These are phyloP conservation scores for Oncorhynchus nerka DNA, from an alignment of 2,113 vertebrate species.

Conservation along the genomic window DNA sequence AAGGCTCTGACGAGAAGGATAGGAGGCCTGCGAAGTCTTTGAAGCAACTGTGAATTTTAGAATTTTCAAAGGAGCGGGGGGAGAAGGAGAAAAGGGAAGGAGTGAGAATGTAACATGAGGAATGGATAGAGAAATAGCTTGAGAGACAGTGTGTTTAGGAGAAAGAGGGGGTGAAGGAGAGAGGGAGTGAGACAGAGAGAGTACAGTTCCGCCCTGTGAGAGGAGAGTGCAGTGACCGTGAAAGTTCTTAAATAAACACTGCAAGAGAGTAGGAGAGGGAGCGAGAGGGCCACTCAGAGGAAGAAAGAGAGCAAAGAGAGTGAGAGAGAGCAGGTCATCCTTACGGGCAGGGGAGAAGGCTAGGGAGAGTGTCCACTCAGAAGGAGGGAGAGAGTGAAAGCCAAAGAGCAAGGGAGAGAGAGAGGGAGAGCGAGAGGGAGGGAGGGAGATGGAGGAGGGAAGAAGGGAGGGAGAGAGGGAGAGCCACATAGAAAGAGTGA, in stretches of 20 bases:
- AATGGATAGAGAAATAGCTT: not conserved
- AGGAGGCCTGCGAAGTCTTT: not conserved
- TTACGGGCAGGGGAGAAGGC: not conserved
- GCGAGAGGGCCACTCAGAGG: conserved; percentile 12
- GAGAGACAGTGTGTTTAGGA: conserved; percentile 8
- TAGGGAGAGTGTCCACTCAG: not conserved
- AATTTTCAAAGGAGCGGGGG: no score
- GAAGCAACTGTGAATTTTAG: no score
- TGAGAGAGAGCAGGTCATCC: not conserved
- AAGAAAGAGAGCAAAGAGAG: conserved; percentile 20
- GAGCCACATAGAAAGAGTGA: no score
- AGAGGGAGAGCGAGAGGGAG: not conserved
- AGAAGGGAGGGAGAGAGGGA: no score
- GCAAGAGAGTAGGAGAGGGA: conserved; percentile 38
- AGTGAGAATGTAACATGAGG: not conserved
- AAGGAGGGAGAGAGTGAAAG: not conserved
- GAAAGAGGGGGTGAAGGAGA: conserved; percentile 13
- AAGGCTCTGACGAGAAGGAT: conserved; percentile 26
- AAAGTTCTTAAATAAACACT: conserved; percentile 72
- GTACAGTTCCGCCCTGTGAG: conserved; percentile 39
- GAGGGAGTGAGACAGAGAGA: conserved; percentile 10
- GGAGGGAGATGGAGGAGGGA: no score
- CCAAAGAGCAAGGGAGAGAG: not conserved
- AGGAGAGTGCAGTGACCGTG: conserved; percentile 64
- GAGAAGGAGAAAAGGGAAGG: conserved; percentile 10